Base-by-base conservation (phyloP, 2,888 invertebrate genomes). In the Heliconius sara region DNA sequence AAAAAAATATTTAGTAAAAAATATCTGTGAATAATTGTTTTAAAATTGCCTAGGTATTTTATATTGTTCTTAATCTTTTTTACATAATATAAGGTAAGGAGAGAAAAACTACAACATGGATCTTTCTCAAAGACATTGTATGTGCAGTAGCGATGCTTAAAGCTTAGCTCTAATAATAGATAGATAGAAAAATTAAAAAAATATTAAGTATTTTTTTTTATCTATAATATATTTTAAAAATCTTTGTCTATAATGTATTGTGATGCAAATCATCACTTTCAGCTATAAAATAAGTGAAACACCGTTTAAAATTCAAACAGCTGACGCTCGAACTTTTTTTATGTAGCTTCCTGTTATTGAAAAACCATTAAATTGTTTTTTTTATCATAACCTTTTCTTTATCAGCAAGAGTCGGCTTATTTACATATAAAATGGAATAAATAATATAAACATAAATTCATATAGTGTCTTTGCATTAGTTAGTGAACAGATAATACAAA, bases 241-340 rank as follows among this genome's bases (percentile, higher is more conserved):
- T 22, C 0, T 22, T 52, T 52, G 52, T 22, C 7, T 22, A 22
- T 52, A 52, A 52, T 22, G 22, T 22, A 22, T 7, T 9, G 7
- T 52, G 22, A 19, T 22, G 9, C 19, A 52, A 52, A 52, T 7
- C n/a, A 68, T 22, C 67, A 13, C 0, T 68, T 19, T 68, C 22
- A 39, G 68, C 43, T 75, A 65, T 63, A 47, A 43, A 75, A 75
- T 43, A 43, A 63, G 43, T 65, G 43, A 75, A 65, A 43, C 43
- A 65, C 19, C 65, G 25, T 65, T 43, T 47, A 43, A 75, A 57
- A 57, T 34, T 34, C 52, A 30, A 72, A 72, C 75, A 75, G 75
- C 65, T 75, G 75, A 65, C 75, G 75, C 75, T 63, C 19, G 43
- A 75, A 65, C 75, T 75, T 75, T 65, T 19, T 74, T 75, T 75